phyloP scores from a whole-genome alignment of 2,888 invertebrate genomes.

The Spialia ferax region DNA sequence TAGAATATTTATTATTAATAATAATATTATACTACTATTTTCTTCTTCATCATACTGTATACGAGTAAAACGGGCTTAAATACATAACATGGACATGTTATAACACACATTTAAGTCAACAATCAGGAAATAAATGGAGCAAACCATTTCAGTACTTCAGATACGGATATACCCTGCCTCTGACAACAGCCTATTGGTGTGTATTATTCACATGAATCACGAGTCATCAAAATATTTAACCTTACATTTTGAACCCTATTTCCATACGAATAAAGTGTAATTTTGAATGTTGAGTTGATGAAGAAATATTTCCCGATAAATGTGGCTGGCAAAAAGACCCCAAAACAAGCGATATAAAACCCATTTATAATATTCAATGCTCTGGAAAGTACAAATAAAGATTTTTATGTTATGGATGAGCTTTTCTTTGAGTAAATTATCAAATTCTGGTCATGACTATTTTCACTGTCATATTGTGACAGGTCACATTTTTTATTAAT shows the following conservation, averaged over 20 bases:
- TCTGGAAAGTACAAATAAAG: slow-evolving; percentile 1
- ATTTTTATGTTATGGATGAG: background rate
- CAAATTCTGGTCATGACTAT: background rate
- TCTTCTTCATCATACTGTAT: background rate
- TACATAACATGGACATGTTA: background rate
- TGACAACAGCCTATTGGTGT: background rate
- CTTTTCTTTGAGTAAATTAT: background rate
- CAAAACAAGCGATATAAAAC: background rate
- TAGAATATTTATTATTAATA: no score
- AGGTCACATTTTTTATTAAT: no score
- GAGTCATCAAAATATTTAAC: background rate
- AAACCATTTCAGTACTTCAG: background rate
- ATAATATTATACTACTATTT: no score
- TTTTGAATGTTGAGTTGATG: background rate
- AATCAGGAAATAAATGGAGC: slow-evolving; percentile 3
- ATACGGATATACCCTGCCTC: slow-evolving; percentile 4
- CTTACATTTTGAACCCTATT: background rate
- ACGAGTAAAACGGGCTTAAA: no score
- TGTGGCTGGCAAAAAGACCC: background rate
- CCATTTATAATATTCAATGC: background rate
- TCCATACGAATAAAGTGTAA: background rate
- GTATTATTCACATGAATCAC: slow-evolving; percentile 3
- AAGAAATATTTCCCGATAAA: slow-evolving; percentile 6
- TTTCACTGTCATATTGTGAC: background rate
- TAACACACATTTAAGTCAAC: background rate